Conservation (phyloP, 2,113 vertebrate species). For the Tachycineta bicolor region DNA sequence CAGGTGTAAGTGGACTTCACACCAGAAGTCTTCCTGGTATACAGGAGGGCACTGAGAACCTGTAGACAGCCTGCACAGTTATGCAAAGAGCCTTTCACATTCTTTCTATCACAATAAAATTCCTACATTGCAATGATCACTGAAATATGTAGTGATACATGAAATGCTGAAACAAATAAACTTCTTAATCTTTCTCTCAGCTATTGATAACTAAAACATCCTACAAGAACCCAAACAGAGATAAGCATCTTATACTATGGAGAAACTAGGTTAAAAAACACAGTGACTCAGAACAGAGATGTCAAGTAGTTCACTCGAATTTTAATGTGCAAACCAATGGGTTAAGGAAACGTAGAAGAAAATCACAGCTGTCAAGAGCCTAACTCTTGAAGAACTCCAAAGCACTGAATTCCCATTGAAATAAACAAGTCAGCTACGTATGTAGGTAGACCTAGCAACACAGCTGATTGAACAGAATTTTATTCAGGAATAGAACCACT, state of each 20-base stretch:
- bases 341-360: background rate
- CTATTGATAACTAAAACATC: background rate
- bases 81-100: background rate
- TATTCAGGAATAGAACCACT: background rate
- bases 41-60: background rate
- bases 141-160: background rate
- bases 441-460: background rate
- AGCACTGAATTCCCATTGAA: background rate
- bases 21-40: background rate
- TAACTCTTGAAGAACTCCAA: background rate
- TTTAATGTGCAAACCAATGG: background rate
- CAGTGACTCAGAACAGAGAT: background rate
- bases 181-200: background rate
- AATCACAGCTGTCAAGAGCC: background rate
- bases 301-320: background rate
- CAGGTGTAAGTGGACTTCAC: background rate
- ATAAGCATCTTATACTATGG: background rate
- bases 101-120: background rate
- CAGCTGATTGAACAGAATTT: background rate
- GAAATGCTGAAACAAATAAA: background rate
- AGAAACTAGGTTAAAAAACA: conserved; percentile 9
- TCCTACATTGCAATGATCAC: background rate
- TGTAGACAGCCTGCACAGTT: background rate
- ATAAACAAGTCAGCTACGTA: background rate
- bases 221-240: background rate